phyloP scores from a whole-genome alignment of 2,113 vertebrate species.

The Clarias macrocephalus region DNA sequence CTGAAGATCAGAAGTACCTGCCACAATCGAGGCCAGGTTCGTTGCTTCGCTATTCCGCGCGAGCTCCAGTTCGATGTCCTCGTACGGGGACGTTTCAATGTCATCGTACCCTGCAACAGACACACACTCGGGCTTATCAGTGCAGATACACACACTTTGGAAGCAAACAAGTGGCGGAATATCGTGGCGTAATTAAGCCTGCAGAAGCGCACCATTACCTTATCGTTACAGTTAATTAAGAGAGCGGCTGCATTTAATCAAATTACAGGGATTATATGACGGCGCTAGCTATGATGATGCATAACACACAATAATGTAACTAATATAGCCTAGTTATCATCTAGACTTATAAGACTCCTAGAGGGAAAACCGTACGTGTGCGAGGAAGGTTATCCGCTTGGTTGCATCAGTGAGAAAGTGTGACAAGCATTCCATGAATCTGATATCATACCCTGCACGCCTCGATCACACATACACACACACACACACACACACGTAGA shows the following conservation, averaged over 20 bases:
- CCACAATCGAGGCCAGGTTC: constrained; percentile 70
- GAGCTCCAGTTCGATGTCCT: constrained; percentile 73
- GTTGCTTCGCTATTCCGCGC: constrained; percentile 74
- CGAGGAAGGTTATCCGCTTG: neutral
- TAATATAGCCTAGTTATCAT: constrained; percentile 21
- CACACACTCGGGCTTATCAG: constrained; percentile 28
- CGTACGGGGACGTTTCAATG: constrained; percentile 78
- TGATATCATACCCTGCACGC: neutral
- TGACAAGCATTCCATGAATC: neutral
- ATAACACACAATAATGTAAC: constrained; percentile 29
- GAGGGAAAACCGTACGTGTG: neutral
- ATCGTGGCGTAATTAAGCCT: constrained; percentile 45
- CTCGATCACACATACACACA: neutral
- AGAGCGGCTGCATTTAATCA: constrained; percentile 31
- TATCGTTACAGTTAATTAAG: constrained; percentile 48
- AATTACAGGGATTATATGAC: constrained; percentile 46
- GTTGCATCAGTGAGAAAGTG: neutral
- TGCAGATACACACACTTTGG: constrained; percentile 20
- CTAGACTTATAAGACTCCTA: constrained; percentile 5
- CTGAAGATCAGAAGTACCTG: constrained; percentile 66
- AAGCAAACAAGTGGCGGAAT: constrained; percentile 27
- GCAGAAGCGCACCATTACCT: constrained; percentile 37
- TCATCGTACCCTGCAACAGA: constrained; percentile 73
- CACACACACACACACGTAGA: neutral
- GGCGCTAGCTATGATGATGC: constrained; percentile 31